These are phyloP conservation scores for Rhinoraja longicauda DNA, from an alignment of 2,797 vertebrate genomes.

Conservation along the genomic window DNA sequence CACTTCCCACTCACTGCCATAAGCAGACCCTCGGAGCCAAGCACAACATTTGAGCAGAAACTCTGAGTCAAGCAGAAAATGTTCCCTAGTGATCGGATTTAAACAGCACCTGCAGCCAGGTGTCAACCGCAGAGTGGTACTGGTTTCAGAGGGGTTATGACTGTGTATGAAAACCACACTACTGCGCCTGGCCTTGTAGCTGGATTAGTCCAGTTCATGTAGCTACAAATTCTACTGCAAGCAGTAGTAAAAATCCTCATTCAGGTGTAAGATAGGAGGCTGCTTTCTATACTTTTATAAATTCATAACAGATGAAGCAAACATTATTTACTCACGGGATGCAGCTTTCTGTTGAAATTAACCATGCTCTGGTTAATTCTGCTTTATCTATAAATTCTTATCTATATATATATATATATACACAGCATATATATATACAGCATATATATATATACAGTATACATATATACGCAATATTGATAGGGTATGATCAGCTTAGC, in stretches of 20 bases:
- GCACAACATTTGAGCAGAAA: conserved; percentile 24
- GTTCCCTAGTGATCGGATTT: neutral
- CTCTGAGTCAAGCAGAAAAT: conserved; percentile 17
- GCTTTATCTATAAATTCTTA: too few species aligned
- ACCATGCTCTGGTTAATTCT: too few species aligned
- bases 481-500: neutral
- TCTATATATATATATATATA: too few species aligned
- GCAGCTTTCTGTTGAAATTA: too few species aligned
- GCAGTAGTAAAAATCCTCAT: neutral
- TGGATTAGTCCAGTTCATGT: neutral
- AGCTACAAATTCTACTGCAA: neutral
- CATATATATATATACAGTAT: too few species aligned
- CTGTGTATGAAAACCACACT: neutral
- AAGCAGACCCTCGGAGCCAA: neutral
- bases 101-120: conserved; percentile 6
- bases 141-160: neutral
- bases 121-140: neutral
- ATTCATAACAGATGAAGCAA: neutral
- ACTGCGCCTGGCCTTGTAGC: neutral
- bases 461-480: too few species aligned
- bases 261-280: neutral
- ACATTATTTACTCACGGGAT: too few species aligned
- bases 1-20: conserved; percentile 27
- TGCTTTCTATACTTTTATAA: neutral
- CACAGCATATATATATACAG: too few species aligned